Evolutionary conservation across 2,888 invertebrate species (phyloP).

Genomic region (Schizaphis graminum): DNA sequence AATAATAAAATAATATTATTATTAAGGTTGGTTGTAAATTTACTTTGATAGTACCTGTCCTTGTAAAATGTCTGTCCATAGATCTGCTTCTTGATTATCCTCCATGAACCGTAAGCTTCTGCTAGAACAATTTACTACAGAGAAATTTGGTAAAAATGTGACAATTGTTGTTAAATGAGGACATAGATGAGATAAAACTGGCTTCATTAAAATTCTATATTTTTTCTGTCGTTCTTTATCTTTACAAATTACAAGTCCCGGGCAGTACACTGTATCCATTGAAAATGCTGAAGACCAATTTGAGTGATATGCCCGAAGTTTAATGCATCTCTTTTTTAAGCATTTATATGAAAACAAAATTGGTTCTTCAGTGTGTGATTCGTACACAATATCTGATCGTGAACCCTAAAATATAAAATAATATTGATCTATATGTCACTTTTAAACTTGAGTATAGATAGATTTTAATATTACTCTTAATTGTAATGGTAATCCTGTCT

Average conservation of each 20-base stretch:
- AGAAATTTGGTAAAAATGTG: slow-evolving; percentile 83
- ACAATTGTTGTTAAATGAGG: slow-evolving; percentile 84
- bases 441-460: not conserved
- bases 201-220: slow-evolving; percentile 81
- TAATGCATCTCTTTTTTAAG: slow-evolving; percentile 73
- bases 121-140: slow-evolving; percentile 81
- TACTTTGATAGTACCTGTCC: slow-evolving; percentile 74
- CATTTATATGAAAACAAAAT: slow-evolving; percentile 79
- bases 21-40: not conserved
- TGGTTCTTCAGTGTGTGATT: slow-evolving; percentile 77
- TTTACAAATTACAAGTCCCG: slow-evolving; percentile 78
- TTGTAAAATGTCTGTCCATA: slow-evolving; percentile 84
- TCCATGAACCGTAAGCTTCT: slow-evolving; percentile 82
- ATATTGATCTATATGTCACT: not conserved
- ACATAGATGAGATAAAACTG: slow-evolving; percentile 79
- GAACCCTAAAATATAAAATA: slow-evolving; percentile 73
- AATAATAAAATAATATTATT: slow-evolving; percentile 35
- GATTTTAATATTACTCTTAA: slow-evolving; percentile 76
- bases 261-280: slow-evolving; percentile 81
- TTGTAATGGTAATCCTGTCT: slow-evolving; percentile 85
- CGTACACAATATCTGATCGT: slow-evolving; percentile 76
- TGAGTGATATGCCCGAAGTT: slow-evolving; percentile 76
- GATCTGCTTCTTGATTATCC: slow-evolving; percentile 85
- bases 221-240: slow-evolving; percentile 80
- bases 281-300: slow-evolving; percentile 78